These are phyloP conservation scores for Helarctos malayanus DNA, from an alignment of 2,797 vertebrate species.

Conservation along the genomic window DNA sequence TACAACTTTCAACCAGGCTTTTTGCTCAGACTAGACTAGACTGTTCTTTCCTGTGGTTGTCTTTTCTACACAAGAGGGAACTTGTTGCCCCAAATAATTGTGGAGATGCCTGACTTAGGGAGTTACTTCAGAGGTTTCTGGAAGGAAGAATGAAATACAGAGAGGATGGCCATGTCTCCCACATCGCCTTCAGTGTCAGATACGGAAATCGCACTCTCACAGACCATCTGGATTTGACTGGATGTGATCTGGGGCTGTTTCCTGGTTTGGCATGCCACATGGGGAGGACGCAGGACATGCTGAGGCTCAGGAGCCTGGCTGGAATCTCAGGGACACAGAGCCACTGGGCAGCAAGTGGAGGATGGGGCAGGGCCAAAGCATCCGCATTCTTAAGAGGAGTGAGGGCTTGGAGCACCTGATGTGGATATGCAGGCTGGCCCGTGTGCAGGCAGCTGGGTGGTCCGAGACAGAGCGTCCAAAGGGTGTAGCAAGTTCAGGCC, in stretches of 20 bases:
- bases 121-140: constrained; percentile 17
- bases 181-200: neutral
- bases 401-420: constrained; percentile 43
- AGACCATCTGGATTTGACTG: neutral
- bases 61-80: neutral
- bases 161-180: neutral
- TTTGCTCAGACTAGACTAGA: neutral
- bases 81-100: neutral
- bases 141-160: neutral
- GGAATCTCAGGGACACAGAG: neutral
- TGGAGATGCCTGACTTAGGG: neutral
- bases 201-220: neutral
- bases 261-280: neutral
- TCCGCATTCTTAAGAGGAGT: neutral
- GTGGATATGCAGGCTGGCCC: constrained; percentile 57
- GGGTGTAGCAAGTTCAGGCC: constrained; percentile 79
- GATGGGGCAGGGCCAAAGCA: neutral
- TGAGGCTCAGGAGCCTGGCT: neutral
- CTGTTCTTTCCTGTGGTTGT: neutral
- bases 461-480: constrained; percentile 70
- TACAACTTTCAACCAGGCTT: neutral
- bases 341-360: neutral
- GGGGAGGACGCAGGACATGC: neutral
- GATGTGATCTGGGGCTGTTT: neutral
- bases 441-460: constrained; percentile 78